phyloP scores from a whole-genome alignment of 2,888 invertebrate species.

The Folsomia candida region DNA sequence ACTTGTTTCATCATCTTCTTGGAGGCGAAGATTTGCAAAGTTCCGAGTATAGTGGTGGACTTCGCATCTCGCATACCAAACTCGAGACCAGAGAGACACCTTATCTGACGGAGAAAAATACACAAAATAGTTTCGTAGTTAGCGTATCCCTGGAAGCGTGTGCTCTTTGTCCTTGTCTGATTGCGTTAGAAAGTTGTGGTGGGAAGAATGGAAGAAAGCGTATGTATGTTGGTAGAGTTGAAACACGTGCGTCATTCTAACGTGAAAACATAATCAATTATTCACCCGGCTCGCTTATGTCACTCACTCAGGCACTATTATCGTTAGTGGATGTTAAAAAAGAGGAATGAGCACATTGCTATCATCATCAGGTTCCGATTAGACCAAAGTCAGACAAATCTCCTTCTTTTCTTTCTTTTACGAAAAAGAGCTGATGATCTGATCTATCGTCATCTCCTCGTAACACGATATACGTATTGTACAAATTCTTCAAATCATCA shows the following conservation, averaged over 20 bases:
- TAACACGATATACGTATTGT: no score
- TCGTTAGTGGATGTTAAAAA: neutral
- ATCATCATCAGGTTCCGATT: neutral
- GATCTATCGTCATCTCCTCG: no score
- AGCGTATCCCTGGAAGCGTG: neutral
- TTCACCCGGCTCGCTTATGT: neutral
- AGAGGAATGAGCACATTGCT: neutral
- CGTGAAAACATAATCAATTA: conserved; percentile 11
- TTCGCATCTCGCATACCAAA: no score
- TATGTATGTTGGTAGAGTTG: neutral
- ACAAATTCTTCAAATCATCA: no score
- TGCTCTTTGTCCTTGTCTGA: neutral
- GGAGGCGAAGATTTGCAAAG: neutral
- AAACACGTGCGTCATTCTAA: conserved; percentile 12
- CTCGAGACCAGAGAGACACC: neutral
- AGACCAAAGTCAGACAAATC: neutral
- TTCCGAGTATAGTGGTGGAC: no score
- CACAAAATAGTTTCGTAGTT: neutral
- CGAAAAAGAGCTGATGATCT: no score
- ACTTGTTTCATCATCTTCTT: no score
- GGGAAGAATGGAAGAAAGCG: no score
- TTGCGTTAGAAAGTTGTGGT: no score
- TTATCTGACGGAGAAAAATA: neutral
- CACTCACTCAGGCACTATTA: neutral
- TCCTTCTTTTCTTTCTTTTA: no score